Conservation (phyloP, 2,888 invertebrate genomes). For the Caenorhabditis sinica region DNA sequence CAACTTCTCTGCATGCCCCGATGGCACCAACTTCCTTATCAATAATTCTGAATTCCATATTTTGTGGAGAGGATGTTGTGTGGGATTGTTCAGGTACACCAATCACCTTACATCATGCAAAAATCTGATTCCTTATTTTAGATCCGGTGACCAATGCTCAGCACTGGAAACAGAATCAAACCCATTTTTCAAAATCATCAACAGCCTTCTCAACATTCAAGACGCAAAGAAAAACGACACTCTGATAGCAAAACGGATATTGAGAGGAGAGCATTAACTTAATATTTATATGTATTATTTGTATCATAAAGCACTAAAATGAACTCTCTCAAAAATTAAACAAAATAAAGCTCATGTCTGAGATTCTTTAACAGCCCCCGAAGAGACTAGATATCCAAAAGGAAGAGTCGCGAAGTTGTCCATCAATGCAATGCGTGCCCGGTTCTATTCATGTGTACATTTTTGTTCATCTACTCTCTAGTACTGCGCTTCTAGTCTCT, state of each 20-base stretch:
- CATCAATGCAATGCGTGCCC: no score
- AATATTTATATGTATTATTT: conserved; percentile 41
- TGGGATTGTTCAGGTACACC: conserved; percentile 77
- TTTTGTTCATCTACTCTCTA: no score
- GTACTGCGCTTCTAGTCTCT: no score
- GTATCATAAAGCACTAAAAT: conserved; percentile 14
- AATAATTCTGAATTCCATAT: conserved; percentile 83
- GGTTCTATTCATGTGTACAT: no score
- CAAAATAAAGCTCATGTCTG: no score
- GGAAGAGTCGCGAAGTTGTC: no score
- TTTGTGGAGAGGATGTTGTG: conserved; percentile 82
- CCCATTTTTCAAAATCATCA: conserved; percentile 74
- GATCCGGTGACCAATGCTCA: conserved; percentile 73
- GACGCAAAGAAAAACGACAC: conserved; percentile 69
- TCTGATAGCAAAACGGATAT: conserved; percentile 55
- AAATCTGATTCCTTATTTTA: conserved; percentile 21
- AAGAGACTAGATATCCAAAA: no score
- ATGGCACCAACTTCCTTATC: conserved; percentile 81
- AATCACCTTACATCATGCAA: neutral
- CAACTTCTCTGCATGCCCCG: conserved; percentile 81
- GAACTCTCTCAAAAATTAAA: no score
- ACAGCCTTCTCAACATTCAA: conserved; percentile 68
- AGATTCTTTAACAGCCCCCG: no score
- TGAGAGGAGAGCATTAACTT: conserved; percentile 67
- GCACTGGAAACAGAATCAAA: conserved; percentile 77